Conservation (phyloP, 2,797 vertebrate species). For the Cacajao melanocephalus region DNA sequence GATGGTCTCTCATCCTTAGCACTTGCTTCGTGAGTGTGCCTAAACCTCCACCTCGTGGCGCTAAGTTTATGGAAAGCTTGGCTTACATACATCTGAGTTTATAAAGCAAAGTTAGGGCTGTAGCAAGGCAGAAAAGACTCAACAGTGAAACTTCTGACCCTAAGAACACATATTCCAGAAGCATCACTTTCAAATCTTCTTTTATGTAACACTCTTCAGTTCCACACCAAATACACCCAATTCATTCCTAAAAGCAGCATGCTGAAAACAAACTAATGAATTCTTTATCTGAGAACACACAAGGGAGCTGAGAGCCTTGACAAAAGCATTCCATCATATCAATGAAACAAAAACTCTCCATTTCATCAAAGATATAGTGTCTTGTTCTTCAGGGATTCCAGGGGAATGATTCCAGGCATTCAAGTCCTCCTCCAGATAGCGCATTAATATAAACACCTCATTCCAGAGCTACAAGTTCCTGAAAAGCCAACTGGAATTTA, state of each 20-base stretch:
- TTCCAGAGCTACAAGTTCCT: slow-evolving; percentile 61
- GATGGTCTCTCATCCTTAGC: background rate
- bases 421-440: slow-evolving; percentile 77
- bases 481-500: slow-evolving; percentile 69
- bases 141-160: slow-evolving; percentile 7
- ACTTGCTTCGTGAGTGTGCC: background rate
- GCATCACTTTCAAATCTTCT: slow-evolving; percentile 60
- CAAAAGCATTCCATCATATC: slow-evolving; percentile 49
- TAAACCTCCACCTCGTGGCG: background rate
- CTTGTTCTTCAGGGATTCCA: background rate
- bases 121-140: slow-evolving; percentile 3
- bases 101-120: background rate
- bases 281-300: slow-evolving; percentile 43
- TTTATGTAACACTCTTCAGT: background rate
- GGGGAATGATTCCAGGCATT: slow-evolving; percentile 44
- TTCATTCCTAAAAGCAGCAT: slow-evolving; percentile 48
- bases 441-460: slow-evolving; percentile 75
- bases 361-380: background rate
- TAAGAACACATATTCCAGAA: slow-evolving; percentile 61
- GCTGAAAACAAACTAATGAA: slow-evolving; percentile 61
- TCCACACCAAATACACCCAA: slow-evolving; percentile 11
- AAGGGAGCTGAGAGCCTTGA: slow-evolving; percentile 11
- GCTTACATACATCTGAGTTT: background rate
- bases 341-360: slow-evolving; percentile 59
- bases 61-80: slow-evolving; percentile 29